Base-by-base conservation (phyloP, 30 jellyfish, hydroid and myxozoan species). In the Hydra vulgaris region DNA sequence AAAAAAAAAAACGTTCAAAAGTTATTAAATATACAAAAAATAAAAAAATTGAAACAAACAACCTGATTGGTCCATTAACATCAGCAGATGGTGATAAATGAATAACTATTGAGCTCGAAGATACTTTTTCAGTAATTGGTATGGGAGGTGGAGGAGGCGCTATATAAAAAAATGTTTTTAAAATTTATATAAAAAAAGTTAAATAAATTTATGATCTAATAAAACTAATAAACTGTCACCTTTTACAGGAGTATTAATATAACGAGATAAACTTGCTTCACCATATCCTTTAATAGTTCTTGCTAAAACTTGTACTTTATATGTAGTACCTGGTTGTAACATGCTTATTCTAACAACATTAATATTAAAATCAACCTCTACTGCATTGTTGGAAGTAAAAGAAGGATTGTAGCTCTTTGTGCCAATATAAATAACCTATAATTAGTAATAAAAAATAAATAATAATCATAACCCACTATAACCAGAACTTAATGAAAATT, bases 271-370 rank as follows among this genome's bases (percentile, higher is more conserved):
- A 53, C 87, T 74, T 26, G 24, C 26, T 5, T 82, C 73, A 18
- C 96, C 95, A 56, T 18, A 68, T 16, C 96, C 96, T 19, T 68
- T 75, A n/a, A 91, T 75, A 7, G 96, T 89, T 26, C 73, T 78
- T 7, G 95, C 96, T 23, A 85, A 72, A 16, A 89, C 81, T 71
- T 75, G 56, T 71, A 89, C 23, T 22, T 23, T 19, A 61, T 84
- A 81, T 15, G 0, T 52, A 7, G 95, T 69, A 20, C 95, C 91
- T 70, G 90, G 89, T 8, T 40, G 53, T 21, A 68, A n/a, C 67
- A 25, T 77, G 54, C 22, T 26, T 20, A 53, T 71, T 21, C 80
- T 73, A 19, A 22, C 79, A 17, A 20, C 15, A 4, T 8, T 16
- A 21, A n/a, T 26, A 67, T 24, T 66, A 15, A 18, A 26, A 18